Base-by-base conservation (phyloP, 2,888 invertebrate species). In the Hecatera dysodea region DNA sequence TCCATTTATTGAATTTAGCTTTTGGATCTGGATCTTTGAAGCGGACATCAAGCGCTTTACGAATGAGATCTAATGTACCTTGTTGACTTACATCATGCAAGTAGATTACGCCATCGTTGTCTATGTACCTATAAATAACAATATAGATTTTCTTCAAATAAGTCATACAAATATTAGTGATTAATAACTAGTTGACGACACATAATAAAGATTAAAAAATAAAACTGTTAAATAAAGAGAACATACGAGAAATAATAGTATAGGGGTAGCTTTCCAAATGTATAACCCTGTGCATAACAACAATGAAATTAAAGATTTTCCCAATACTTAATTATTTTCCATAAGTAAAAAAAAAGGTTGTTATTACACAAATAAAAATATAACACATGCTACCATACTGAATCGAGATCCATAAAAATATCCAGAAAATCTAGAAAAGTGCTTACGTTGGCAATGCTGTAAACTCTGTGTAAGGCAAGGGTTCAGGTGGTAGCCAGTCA, bases 391-490 rank as follows among this genome's bases (percentile, higher is more conserved):
- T 6, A 6, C 44, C 1, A 19, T 44, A 19, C 44, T 27, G 17
- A 19, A 52, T 50, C 4, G 8, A 50, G 7, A 27, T 4, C 19
- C 12, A 17, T 29, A 29, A 53, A 19, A 19, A 29, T 44, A 44
- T 7, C 22, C 50, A 24, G 15, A 24, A 22, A 39, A 2, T 2
- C 22, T 1, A 17, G 17, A 42, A 19, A 42, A 44, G 24, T 69
- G 98, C 96, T 90, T 97, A 97, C 62, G 98, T 97, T 0, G 97
- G 96, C 69, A 95, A 87, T 0, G 95, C 98, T 0, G 94, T 90
- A 83, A 98, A 98, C 59, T 96, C 91, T 0, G 90, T 90, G 62
- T 93, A 90, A 0, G 83, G 86, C 46, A 97, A 92, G 0, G 96
- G 93, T 63, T 95, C 94, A 0, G 97, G 89, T 5, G 97, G 96